These are phyloP conservation scores for Mastigias papua DNA, from an alignment of 30 jellyfish, hydroid and myxozoan species.

Conservation along the genomic window DNA sequence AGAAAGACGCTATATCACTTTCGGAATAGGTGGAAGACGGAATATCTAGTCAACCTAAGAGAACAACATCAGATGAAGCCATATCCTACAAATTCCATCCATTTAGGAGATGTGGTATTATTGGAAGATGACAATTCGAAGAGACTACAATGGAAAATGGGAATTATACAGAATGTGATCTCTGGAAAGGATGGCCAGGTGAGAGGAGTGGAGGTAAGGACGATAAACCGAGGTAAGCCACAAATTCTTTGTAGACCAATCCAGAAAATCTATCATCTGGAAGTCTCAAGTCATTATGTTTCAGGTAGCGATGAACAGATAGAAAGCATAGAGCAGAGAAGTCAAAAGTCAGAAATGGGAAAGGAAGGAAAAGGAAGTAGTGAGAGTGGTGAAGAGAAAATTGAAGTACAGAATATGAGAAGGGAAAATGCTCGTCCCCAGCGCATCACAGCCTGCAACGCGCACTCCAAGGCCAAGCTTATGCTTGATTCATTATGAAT, in stretches of 20 bases:
- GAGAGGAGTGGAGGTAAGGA: not conserved
- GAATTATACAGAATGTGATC: not conserved
- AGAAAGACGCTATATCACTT: slow-evolving; percentile 24
- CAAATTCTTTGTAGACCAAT: slow-evolving; percentile 5
- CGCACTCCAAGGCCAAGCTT: slow-evolving; percentile 44
- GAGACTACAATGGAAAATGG: slow-evolving; percentile 9
- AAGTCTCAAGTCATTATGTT: not conserved
- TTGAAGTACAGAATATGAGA: slow-evolving; percentile 4
- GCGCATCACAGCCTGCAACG: slow-evolving; percentile 55
- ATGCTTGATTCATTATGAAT: slow-evolving; percentile 54
- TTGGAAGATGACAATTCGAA: slow-evolving; percentile 20
- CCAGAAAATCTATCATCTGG: slow-evolving; percentile 9
- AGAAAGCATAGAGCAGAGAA: too few relatives aligned
- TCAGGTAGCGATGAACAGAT: not conserved
- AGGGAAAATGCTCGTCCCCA: slow-evolving; percentile 8
- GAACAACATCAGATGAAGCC: slow-evolving; percentile 28
- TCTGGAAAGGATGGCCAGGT: slow-evolving; percentile 17
- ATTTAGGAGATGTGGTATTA: slow-evolving; percentile 1
- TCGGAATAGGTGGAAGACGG: slow-evolving; percentile 66
- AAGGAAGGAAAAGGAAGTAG: slow-evolving; percentile 8
- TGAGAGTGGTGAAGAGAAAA: slow-evolving; percentile 3
- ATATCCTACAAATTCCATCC: not conserved
- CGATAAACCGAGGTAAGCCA: not conserved
- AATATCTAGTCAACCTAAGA: slow-evolving; percentile 48
- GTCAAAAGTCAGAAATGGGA: slow-evolving; percentile 41